Conservation (phyloP, 2,113 vertebrate genomes). For the Carassius auratus region DNA sequence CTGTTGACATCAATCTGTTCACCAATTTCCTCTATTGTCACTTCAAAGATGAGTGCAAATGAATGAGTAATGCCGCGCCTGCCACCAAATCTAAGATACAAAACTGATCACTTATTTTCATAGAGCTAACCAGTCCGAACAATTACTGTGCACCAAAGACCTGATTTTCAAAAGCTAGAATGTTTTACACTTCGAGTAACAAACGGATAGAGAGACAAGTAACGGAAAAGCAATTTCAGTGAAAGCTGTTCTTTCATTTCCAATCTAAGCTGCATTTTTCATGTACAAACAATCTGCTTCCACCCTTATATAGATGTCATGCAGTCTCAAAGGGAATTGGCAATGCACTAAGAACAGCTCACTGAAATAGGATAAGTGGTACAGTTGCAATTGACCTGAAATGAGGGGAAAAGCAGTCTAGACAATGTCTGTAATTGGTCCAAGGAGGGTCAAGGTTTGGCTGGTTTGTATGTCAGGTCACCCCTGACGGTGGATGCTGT, state of each 20-base stretch:
- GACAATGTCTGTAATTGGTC: background rate
- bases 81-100: background rate
- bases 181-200: background rate
- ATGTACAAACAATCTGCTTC: background rate
- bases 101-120: background rate
- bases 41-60: conserved; percentile 1
- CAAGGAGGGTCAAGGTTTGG: background rate
- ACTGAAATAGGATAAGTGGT: conserved; percentile 4
- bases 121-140: background rate
- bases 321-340: background rate
- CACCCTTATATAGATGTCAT: background rate
- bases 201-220: conserved; percentile 1
- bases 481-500: background rate
- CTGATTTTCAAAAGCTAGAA: background rate
- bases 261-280: background rate
- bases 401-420: background rate
- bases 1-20: conserved; percentile 39
- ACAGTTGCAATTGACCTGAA: background rate
- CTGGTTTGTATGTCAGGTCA: too few species aligned
- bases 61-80: background rate
- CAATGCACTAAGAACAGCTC: background rate
- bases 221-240: background rate
- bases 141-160: background rate
- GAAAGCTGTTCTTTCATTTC: background rate
- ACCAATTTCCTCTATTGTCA: conserved; percentile 16